phyloP scores from a whole-genome alignment of 2,113 vertebrate species.

The Ancistrus triradiatus region DNA sequence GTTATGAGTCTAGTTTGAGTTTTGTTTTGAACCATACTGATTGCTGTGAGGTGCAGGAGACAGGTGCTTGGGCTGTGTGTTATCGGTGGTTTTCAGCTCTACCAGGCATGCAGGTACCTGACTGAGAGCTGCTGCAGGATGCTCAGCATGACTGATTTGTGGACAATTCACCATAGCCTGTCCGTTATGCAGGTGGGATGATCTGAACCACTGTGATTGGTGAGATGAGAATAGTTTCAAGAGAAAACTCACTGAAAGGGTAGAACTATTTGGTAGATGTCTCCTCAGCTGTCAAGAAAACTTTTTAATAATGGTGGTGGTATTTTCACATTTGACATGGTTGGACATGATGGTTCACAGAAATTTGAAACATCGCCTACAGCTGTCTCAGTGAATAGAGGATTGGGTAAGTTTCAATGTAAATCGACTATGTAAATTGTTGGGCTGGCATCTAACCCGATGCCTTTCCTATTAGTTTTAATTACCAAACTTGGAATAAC shows the following conservation, averaged over 20 bases:
- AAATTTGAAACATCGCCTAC: too few species aligned
- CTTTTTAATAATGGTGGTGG: not conserved
- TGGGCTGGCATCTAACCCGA: too few species aligned
- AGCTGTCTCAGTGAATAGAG: too few species aligned
- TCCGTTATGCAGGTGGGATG: not conserved
- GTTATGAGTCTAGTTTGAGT: too few species aligned
- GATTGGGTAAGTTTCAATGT: too few species aligned
- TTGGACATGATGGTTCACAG: not conserved
- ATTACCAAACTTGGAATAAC: too few species aligned
- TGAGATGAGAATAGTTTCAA: not conserved
- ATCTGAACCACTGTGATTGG: constrained; percentile 2
- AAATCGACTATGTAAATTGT: too few species aligned
- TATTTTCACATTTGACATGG: not conserved
- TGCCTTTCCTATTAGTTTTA: too few species aligned
- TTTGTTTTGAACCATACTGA: too few species aligned
- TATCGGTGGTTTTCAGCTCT: not conserved
- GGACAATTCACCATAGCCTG: not conserved
- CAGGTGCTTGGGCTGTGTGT: too few species aligned
- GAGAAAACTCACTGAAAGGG: not conserved
- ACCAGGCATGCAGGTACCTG: not conserved
- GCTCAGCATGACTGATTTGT: not conserved
- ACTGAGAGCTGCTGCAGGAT: constrained; percentile 1
- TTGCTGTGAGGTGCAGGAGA: not conserved
- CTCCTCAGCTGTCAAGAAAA: not conserved
- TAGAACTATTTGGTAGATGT: not conserved